A percentile compares a stretch with the other conserved stretches of the same genome.
These are phyloP conservation scores for Hypomesus transpacificus DNA, from an alignment of 2,113 vertebrate genomes.

Conservation along the genomic window DNA sequence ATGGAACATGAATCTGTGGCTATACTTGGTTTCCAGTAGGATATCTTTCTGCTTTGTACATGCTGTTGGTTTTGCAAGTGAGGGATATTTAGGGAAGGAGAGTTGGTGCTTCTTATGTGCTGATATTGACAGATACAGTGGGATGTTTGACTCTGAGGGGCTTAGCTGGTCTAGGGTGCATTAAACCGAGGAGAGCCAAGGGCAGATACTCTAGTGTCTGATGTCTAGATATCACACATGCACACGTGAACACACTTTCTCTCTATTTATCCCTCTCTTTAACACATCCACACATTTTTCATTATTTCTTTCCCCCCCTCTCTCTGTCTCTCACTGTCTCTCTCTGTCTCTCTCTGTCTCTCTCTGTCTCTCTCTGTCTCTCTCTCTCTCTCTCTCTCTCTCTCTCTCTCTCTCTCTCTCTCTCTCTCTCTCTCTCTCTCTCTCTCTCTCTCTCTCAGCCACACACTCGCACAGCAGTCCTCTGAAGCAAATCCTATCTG, in stretches of 20 bases:
- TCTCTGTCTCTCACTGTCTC: too few relatives aligned
- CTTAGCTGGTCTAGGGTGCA: conserved; percentile 56
- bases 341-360: not conserved
- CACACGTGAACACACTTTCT: conserved; percentile 11
- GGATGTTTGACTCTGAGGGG: conserved; percentile 56
- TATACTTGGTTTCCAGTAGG: not conserved
- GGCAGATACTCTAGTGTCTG: conserved; percentile 54
- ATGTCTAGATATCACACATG: not conserved
- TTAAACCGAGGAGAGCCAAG: conserved; percentile 57
- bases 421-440: too few relatives aligned
- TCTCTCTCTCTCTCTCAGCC: conserved; percentile 8
- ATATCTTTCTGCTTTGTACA: not conserved
- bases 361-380: too few relatives aligned
- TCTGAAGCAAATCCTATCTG: conserved; percentile 43
- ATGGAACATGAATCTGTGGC: not conserved
- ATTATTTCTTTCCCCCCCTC: not conserved
- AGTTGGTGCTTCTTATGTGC: conserved; percentile 46
- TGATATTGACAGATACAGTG: conserved; percentile 62
- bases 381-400: too few relatives aligned
- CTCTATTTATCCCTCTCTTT: conserved; percentile 4
- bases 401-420: conserved; percentile 6
- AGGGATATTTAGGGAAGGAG: conserved; percentile 44
- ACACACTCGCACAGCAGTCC: conserved; percentile 27
- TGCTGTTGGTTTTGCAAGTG: conserved; percentile 35
- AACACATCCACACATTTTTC: too few relatives aligned